A percentile compares a stretch with the other conserved stretches of the same genome.
Conservation (phyloP, 2,113 vertebrate genomes). For the Chrysochloris asiatica region DNA sequence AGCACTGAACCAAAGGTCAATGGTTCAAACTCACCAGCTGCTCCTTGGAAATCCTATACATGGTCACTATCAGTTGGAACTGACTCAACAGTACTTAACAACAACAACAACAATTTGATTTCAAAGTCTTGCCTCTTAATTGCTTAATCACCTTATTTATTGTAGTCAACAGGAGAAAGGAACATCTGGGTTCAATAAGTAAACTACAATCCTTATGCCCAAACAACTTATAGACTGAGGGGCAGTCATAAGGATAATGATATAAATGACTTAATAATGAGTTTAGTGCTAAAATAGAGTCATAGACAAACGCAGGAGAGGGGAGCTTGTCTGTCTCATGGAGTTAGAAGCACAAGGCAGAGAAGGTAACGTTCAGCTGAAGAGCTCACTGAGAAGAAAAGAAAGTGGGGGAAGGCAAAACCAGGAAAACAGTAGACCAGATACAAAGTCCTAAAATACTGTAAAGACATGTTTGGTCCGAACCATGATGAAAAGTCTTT, state of each 20-base stretch:
- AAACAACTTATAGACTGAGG: not conserved
- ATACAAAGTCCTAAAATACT: not conserved
- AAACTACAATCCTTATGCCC: not conserved
- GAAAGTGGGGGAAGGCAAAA: too few species aligned
- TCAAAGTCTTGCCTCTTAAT: slow-evolving; percentile 6
- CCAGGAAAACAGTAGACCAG: not conserved
- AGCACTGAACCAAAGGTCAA: too few species aligned
- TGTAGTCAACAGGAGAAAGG: not conserved
- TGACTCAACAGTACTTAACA: too few species aligned
- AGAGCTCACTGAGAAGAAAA: not conserved
- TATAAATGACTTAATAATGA: not conserved
- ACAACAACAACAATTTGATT: not conserved
- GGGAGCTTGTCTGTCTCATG: not conserved
- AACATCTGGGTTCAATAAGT: not conserved
- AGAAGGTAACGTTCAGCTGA: not conserved
- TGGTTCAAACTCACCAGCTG: too few species aligned
- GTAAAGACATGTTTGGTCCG: not conserved
- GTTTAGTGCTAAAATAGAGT: not conserved
- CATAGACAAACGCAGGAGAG: not conserved
- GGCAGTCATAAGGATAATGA: not conserved
- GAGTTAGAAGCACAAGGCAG: not conserved
- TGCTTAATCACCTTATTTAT: not conserved
- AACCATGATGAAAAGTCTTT: not conserved
- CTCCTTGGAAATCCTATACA: too few species aligned
- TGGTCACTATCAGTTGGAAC: too few species aligned